These are phyloP conservation scores for Ectemnius cavifrons DNA, from an alignment of 2,888 invertebrate genomes.

Conservation along the genomic window DNA sequence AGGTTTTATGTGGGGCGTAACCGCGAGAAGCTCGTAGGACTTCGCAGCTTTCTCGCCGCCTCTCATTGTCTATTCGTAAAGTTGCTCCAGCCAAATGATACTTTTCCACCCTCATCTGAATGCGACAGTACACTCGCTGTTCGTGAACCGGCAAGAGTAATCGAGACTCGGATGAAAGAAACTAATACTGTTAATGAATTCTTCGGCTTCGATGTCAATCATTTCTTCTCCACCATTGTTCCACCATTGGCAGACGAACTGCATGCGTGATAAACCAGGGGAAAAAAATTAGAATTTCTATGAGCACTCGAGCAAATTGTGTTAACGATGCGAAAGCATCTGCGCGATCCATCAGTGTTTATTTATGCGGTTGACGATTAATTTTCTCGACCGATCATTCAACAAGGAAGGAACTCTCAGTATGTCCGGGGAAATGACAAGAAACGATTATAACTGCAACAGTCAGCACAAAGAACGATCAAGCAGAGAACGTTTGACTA, in stretches of 20 bases:
- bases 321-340: not conserved
- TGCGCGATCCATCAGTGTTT: constrained; percentile 1
- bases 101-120: constrained; percentile 30
- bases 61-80: constrained; percentile 45
- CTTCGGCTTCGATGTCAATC: not conserved
- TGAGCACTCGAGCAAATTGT: not conserved
- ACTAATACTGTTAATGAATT: not conserved
- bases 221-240: not conserved
- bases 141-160: not conserved
- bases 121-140: constrained; percentile 10
- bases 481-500: constrained; percentile 36
- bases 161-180: constrained; percentile 3
- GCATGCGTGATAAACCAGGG: not conserved
- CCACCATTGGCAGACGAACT: not conserved
- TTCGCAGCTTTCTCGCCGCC: constrained; percentile 4
- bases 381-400: constrained; percentile 44
- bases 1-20: constrained; percentile 62
- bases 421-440: constrained; percentile 24
- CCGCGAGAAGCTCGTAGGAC: constrained; percentile 40
- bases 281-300: constrained; percentile 8
- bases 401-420: constrained; percentile 37
- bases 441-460: constrained; percentile 40
- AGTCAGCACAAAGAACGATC: constrained; percentile 32
- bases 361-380: constrained; percentile 44
- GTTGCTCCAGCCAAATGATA: constrained; percentile 37